Evolutionary conservation across 2,888 invertebrate species (phyloP).

Genomic region (Thecocarcelia acutangulata): DNA sequence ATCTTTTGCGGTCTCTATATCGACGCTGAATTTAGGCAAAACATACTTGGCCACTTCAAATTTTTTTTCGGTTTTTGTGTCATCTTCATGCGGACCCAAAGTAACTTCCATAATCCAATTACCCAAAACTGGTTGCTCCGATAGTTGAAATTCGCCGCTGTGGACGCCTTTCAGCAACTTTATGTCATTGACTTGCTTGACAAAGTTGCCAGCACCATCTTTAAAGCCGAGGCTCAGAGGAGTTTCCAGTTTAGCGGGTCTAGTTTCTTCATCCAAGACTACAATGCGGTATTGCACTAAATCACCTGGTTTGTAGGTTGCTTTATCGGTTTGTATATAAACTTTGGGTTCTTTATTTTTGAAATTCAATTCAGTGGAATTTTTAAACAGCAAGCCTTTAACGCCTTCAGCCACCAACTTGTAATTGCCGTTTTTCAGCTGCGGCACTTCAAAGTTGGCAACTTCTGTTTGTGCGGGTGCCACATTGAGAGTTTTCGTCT

Average conservation of each 20-base stretch:
- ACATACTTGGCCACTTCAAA: conserved; percentile 71
- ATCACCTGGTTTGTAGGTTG: conserved; percentile 92
- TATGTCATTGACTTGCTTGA: conserved; percentile 90
- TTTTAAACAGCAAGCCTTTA: conserved; percentile 87
- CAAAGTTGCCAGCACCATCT: conserved; percentile 89
- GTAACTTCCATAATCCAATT: conserved; percentile 91
- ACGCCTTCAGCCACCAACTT: conserved; percentile 82
- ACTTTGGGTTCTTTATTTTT: conserved; percentile 87
- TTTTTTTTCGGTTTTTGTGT: conserved; percentile 69
- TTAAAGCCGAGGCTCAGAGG: conserved; percentile 78
- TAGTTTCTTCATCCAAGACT: conserved; percentile 87
- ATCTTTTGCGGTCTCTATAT: conserved; percentile 90
- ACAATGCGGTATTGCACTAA: conserved; percentile 88
- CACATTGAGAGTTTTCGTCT: conserved; percentile 86
- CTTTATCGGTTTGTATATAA: conserved; percentile 94
- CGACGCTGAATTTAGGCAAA: conserved; percentile 85
- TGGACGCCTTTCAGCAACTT: conserved; percentile 88
- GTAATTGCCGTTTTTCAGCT: conserved; percentile 69
- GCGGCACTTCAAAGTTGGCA: conserved; percentile 86
- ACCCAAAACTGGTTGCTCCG: conserved; percentile 91
- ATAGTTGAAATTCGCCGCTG: conserved; percentile 87
- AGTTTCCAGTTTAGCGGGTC: conserved; percentile 82
- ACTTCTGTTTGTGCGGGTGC: conserved; percentile 87
- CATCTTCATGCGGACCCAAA: conserved; percentile 62
- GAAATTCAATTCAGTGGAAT: conserved; percentile 87